Conservation (phyloP, 30 jellyfish, hydroid and myxozoan species). For the Pelagia noctiluca region DNA sequence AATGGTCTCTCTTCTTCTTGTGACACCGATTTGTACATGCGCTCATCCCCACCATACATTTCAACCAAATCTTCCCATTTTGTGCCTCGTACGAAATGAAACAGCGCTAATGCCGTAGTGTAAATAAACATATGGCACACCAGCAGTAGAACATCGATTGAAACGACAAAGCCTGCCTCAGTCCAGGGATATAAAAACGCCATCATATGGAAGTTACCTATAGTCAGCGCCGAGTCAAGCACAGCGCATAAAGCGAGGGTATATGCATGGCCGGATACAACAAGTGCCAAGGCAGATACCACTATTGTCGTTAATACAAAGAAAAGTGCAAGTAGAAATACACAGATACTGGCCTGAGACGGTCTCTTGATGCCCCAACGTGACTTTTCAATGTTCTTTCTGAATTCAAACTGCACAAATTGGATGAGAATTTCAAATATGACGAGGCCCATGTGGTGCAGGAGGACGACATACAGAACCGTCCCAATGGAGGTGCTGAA, state of each 20-base stretch:
- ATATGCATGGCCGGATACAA: slow-evolving; percentile 74
- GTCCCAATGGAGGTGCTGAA: slow-evolving; percentile 54
- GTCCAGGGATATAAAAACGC: slow-evolving; percentile 64
- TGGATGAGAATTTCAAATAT: slow-evolving; percentile 23
- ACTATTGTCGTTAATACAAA: slow-evolving; percentile 12
- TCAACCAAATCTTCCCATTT: slow-evolving; percentile 57
- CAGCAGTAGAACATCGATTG: slow-evolving; percentile 37
- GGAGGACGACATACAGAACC: slow-evolving; percentile 42
- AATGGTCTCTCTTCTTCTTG: slow-evolving; percentile 68
- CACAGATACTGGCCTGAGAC: slow-evolving; percentile 22
- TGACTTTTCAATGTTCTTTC: not conserved
- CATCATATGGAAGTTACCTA: slow-evolving; percentile 44
- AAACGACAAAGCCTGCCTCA: slow-evolving; percentile 63
- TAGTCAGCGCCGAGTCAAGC: slow-evolving; percentile 47
- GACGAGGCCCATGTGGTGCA: slow-evolving; percentile 29
- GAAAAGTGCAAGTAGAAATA: slow-evolving; percentile 11
- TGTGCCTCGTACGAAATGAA: slow-evolving; percentile 52
- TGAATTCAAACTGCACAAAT: slow-evolving; percentile 31
- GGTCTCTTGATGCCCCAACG: not conserved
- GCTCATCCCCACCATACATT: slow-evolving; percentile 33
- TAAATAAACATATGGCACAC: slow-evolving; percentile 46
- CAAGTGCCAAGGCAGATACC: slow-evolving; percentile 48
- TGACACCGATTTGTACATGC: slow-evolving; percentile 8
- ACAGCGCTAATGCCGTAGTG: slow-evolving; percentile 42
- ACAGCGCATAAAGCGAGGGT: slow-evolving; percentile 52